phyloP scores from a whole-genome alignment of 2,113 vertebrate species.

The Colaptes auratus region DNA sequence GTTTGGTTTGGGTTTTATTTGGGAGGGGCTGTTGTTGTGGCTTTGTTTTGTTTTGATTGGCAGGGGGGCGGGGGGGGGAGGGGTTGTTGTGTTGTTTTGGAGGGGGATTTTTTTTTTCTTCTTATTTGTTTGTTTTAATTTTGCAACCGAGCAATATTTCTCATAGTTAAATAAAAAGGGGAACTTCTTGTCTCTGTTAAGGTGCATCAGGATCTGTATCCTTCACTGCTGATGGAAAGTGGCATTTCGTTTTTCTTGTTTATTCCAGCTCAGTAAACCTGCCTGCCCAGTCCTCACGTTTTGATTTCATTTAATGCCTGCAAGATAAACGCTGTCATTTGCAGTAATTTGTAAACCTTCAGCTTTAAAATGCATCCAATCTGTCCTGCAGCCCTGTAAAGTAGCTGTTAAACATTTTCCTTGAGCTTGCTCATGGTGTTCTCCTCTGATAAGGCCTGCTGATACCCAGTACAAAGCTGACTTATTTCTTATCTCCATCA shows the following conservation, averaged over 20 bases:
- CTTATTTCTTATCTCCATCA: conserved; percentile 59
- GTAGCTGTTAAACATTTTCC: conserved; percentile 54
- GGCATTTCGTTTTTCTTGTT: conserved; percentile 71
- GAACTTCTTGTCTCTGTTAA: conserved; percentile 55
- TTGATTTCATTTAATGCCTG: conserved; percentile 75
- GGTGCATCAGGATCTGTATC: conserved; percentile 46
- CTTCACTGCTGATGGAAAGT: conserved; percentile 58
- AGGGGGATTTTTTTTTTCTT: neutral
- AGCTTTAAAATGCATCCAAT: conserved; percentile 69
- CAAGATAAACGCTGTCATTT: conserved; percentile 73
- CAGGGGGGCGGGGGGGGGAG: neutral
- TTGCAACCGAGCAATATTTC: neutral
- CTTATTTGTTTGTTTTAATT: neutral
- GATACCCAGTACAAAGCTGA: conserved; percentile 39
- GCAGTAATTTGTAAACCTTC: conserved; percentile 70
- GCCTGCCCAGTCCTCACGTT: conserved; percentile 57
- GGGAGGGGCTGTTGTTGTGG: neutral
- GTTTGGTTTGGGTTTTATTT: neutral
- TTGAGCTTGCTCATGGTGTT: conserved; percentile 36
- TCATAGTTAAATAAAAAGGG: conserved; percentile 35
- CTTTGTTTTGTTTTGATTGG: neutral
- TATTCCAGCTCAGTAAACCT: conserved; percentile 70
- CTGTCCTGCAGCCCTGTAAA: conserved; percentile 62
- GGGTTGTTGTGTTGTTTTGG: neutral
- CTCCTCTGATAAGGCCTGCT: conserved; percentile 41